phyloP scores from a whole-genome alignment of 2,888 invertebrate genomes.

The Drepana falcataria region DNA sequence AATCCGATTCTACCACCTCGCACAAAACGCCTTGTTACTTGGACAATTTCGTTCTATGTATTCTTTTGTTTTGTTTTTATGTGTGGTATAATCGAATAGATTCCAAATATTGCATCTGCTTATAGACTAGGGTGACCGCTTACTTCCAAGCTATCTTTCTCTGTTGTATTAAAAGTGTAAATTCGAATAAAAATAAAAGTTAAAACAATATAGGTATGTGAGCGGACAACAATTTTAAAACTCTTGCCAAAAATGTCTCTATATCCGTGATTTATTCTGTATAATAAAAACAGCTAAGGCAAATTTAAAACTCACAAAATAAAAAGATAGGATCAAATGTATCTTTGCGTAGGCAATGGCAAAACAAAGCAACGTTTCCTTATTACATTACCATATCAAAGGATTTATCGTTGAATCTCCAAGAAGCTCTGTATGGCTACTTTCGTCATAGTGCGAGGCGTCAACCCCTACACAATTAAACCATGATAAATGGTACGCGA shows the following conservation, averaged over 20 bases:
- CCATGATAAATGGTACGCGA: conserved; percentile 75
- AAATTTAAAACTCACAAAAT: conserved; percentile 1
- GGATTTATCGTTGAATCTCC: conserved; percentile 56
- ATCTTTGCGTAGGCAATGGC: conserved; percentile 17
- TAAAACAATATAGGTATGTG: too few relatives aligned
- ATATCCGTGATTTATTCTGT: neutral
- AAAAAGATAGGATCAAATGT: conserved; percentile 10
- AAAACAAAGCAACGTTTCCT: conserved; percentile 26
- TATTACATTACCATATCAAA: conserved; percentile 74
- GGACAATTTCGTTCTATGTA: too few relatives aligned
- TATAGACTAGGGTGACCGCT: too few relatives aligned
- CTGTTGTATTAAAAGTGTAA: too few relatives aligned
- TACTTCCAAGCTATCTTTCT: too few relatives aligned
- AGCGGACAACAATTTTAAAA: too few relatives aligned
- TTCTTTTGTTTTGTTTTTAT: too few relatives aligned
- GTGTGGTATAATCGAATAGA: too few relatives aligned
- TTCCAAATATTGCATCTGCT: too few relatives aligned
- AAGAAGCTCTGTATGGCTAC: conserved; percentile 33
- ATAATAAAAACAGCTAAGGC: neutral
- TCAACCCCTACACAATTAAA: conserved; percentile 69
- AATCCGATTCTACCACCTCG: conserved; percentile 35
- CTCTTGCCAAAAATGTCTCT: too few relatives aligned
- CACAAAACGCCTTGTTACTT: conserved; percentile 3
- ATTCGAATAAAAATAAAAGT: too few relatives aligned
- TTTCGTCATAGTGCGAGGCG: conserved; percentile 50